Base-by-base conservation (phyloP, 2,113 vertebrate genomes). In the Cavia porcellus region DNA sequence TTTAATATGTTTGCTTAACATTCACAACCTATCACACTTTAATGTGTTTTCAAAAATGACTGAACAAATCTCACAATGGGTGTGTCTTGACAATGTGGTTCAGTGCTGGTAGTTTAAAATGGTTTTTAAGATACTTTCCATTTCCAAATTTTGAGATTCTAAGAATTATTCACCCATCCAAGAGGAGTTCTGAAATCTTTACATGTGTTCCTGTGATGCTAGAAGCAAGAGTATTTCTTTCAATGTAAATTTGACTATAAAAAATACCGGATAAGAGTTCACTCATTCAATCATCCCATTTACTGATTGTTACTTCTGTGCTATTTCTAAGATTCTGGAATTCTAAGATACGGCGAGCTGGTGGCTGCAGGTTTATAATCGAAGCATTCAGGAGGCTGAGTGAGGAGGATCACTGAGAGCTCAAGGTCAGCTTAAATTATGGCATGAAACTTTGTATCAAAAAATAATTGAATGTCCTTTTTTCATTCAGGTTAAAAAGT, bases 291-390 rank as follows among this genome's bases (percentile, higher is more conserved):
- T 74, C 22, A 57, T 9, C 3, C 17, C 38, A 52, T 45, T 59
- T 82, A 50, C 42, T 11, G 6, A n/a, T 7, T 25, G 32, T 19
- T 74, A 13, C 5, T 61, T n/a, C 19, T 89, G 64, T 75, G 20
- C 62, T 84, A 38, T 64, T 83, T 84, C 13, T 72, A 59, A 86
- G 45, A 61, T 38, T 96, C 45, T 96, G 35, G n/a, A 90, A 79
- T 75, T 91, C 80, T 62, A 61, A 64, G 15, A 38, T 83, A 28
- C 28, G 14, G 30, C 55, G 10, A 84, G 0, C 68, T 47, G 47
- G 77, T 80, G 30, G 14, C 77, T 77, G 52, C 7, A 32, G 9
- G 22, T 30, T 7, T 52, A 47, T 35, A 47, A 79, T 35, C 8
- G 14, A 30, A 50, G 45, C 12, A 32, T 30, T 17, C 17, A 7